Base-by-base conservation (phyloP, 2,113 vertebrate genomes). In the Mastomys coucha region DNA sequence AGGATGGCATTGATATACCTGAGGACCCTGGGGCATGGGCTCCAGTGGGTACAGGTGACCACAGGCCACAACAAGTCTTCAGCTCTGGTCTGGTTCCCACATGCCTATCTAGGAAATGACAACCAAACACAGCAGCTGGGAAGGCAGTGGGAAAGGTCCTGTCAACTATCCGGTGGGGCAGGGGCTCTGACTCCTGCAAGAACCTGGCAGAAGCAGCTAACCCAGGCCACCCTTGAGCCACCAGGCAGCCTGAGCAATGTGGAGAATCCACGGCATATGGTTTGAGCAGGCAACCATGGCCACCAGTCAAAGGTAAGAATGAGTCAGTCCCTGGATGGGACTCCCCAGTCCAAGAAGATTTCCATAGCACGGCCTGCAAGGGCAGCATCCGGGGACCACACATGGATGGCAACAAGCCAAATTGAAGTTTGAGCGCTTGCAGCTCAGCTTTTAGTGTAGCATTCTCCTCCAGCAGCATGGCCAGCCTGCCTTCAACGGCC, bases 401-500 rank as follows among this genome's bases (percentile, higher is more conserved):
- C 0, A 67, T 7, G 0, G 98, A 82, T 67, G 97, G 93, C 39
- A 98, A 75, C 49, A 99, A 98, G 12, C 99, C 99, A 0, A 98
- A 99, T 53, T 91, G 99, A 69, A 99, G 96, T 95, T 98, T 99
- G 42, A 99, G 97, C 0, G 99, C 97, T 63, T 98, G 98, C 75
- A 99, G 98, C 98, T 99, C 99, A 0, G 98, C 98, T 67, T 98
- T 97, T 33, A 99, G 99, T 58, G 95, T 76, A 4, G 98, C 60
- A 0, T 99, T 99, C 97, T 99, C 99, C 92, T 99, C 98, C 17
- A 98, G 99, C 98, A 99, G 96, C 0, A 98, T 98, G 0, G 98
- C 92, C 92, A 99, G 81, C 89, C 98, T 98, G 65, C 84, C 97
- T 98, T 99, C 99, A 80, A 99, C 96, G 53, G 99, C 99, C 0